phyloP scores from a whole-genome alignment of 2,113 vertebrate species.

The Ammodytes dubius region DNA sequence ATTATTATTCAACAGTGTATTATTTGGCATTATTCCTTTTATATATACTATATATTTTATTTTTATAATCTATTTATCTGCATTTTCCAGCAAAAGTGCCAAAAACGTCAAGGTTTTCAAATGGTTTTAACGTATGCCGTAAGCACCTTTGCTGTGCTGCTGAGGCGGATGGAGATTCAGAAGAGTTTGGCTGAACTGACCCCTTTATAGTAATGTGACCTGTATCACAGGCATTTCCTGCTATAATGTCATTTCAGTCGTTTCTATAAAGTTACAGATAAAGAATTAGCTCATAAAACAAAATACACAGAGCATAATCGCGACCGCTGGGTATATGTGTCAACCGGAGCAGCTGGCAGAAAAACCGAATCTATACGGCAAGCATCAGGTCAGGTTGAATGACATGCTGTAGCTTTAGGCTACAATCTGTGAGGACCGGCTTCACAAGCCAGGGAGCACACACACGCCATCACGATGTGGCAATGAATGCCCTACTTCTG shows the following conservation, averaged over 20 bases:
- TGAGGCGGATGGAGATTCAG: neutral
- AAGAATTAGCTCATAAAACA: neutral
- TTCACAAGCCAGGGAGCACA: constrained; percentile 33
- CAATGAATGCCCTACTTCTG: constrained; percentile 71
- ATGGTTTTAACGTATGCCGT: too few relatives aligned
- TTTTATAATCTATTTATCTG: neutral
- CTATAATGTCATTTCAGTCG: neutral
- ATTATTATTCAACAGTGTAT: too few relatives aligned
- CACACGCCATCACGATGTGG: constrained; percentile 25
- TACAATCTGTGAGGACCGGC: constrained; percentile 42
- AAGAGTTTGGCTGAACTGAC: neutral
- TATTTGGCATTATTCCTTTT: neutral
- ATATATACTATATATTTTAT: too few relatives aligned
- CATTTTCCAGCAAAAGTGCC: neutral
- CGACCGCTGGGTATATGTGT: constrained; percentile 33
- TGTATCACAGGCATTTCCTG: neutral
- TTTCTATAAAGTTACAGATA: neutral
- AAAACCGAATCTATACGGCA: constrained; percentile 58
- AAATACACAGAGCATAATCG: neutral
- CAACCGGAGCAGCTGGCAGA: constrained; percentile 47
- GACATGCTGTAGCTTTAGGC: constrained; percentile 58
- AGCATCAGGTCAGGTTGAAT: constrained; percentile 60
- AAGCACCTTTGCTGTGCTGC: neutral
- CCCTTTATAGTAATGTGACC: neutral
- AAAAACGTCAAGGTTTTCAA: neutral